phyloP scores from a whole-genome alignment of 2,888 invertebrate species.

The Megastigmus dorsalis region DNA sequence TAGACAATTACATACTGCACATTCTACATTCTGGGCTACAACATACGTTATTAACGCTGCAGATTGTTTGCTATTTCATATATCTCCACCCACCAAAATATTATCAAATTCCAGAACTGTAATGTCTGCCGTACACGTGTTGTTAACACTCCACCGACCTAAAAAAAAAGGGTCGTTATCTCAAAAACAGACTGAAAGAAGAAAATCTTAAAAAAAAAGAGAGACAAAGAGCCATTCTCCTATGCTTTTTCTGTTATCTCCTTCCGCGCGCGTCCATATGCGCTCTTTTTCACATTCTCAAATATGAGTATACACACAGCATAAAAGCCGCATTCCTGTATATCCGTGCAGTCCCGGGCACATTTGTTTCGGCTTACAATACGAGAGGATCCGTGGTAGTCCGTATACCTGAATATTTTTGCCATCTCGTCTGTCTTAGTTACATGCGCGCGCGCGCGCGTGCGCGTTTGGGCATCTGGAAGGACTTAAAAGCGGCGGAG shows the following conservation, averaged over 20 bases:
- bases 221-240: neutral
- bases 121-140: slow-evolving; percentile 14
- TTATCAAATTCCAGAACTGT: slow-evolving; percentile 10
- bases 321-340: neutral
- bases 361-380: slow-evolving; percentile 64
- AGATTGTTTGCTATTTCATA: too few species aligned
- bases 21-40: too few species aligned
- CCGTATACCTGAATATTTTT: neutral
- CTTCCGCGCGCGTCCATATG: neutral
- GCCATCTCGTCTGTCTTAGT: neutral
- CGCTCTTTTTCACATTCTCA: neutral
- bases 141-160: neutral
- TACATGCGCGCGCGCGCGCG: neutral
- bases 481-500: slow-evolving; percentile 24
- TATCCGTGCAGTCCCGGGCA: slow-evolving; percentile 32
- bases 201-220: slow-evolving; percentile 6
- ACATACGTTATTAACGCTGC: too few species aligned
- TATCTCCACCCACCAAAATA: neutral
- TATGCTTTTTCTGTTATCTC: neutral
- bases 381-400: too few species aligned
- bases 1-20: too few species aligned
- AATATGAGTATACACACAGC: neutral
- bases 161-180: slow-evolving; percentile 21
- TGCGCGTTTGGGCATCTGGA: slow-evolving; percentile 34
- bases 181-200: neutral